These are phyloP conservation scores for Tor tambroides DNA, from an alignment of 2,113 vertebrate species.

Conservation along the genomic window DNA sequence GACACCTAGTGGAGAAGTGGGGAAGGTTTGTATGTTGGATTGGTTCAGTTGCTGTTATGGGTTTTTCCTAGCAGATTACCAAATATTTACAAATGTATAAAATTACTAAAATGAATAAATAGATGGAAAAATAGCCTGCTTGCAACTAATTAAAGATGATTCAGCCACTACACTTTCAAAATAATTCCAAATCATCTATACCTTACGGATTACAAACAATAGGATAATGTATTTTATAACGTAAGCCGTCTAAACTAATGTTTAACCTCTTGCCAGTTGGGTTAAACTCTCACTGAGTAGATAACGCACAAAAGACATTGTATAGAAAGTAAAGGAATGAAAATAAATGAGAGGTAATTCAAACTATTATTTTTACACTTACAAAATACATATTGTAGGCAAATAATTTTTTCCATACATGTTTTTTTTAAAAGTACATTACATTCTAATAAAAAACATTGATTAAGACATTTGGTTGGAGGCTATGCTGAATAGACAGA, in stretches of 20 bases:
- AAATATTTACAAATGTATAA: too few species aligned
- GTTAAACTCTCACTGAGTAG: too few species aligned
- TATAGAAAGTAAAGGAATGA: not conserved
- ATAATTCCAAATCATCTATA: too few species aligned
- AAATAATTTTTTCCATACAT: too few species aligned
- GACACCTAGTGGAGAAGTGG: constrained; percentile 39
- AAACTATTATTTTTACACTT: not conserved
- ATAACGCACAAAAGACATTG: not conserved
- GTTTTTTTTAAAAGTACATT: not conserved
- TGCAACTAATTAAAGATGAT: too few species aligned
- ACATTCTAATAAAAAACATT: not conserved
- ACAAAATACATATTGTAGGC: not conserved
- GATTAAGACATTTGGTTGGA: not conserved
- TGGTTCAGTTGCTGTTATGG: not conserved
- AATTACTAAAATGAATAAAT: not conserved
- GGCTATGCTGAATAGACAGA: not conserved
- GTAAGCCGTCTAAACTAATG: not conserved
- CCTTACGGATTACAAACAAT: too few species aligned
- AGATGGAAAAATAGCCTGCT: not conserved
- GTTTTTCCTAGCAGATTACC: too few species aligned
- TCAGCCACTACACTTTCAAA: too few species aligned
- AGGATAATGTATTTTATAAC: too few species aligned
- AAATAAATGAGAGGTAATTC: not conserved
- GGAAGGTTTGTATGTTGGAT: not conserved
- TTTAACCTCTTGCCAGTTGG: too few species aligned